Evolutionary conservation across 2,113 vertebrate species (phyloP), one percentile per base, ranked within the genome.

Genomic region (Limanda limanda): DNA sequence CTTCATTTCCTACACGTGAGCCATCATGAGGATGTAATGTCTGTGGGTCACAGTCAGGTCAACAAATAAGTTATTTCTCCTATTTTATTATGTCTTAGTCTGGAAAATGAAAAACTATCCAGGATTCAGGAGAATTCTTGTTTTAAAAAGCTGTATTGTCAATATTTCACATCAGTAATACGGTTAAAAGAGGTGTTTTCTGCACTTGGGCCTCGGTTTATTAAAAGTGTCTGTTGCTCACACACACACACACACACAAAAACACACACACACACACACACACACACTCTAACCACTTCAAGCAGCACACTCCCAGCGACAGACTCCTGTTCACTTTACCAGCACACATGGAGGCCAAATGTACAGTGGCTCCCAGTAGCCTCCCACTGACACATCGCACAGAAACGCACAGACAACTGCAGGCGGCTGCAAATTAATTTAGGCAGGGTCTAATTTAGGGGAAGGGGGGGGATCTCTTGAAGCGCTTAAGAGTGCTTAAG

Each of bases 271-370:
- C 15, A 61, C 57, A 35, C 15, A 61, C 58, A 35, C 70, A 61
- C 63, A 72, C 56, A 74, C 78, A 81, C 67, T 78, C 60, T 83
- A 86, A 73, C 75, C 84, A 80, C 86, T 82, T 82, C 31, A 85
- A 65, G 78, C 73, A 71, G 82, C 86, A 91, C 89, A 91, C 81
- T 79, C 82, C 65, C 66, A 61, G 68, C 63, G 15, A 68, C 74
- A 84, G 66, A 63, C 81, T 66, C 68, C 51, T 42, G 64, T 69
- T 66, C 68, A 70, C 79, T 86, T 78, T 82, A 85, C 69, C 60
- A 70, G 82, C 88, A 79, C 92, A 94, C 86, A 89, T 92, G 90
- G 87, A 86, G 81, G 83, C 87, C 91, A 93, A 91, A 90, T 88
- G 86, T 66, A 80, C 56, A 66, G 55, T 6, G 74, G 15, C 27